Evolutionary conservation across 2,797 vertebrate species (phyloP).

Genomic region (Dipus sagitta): DNA sequence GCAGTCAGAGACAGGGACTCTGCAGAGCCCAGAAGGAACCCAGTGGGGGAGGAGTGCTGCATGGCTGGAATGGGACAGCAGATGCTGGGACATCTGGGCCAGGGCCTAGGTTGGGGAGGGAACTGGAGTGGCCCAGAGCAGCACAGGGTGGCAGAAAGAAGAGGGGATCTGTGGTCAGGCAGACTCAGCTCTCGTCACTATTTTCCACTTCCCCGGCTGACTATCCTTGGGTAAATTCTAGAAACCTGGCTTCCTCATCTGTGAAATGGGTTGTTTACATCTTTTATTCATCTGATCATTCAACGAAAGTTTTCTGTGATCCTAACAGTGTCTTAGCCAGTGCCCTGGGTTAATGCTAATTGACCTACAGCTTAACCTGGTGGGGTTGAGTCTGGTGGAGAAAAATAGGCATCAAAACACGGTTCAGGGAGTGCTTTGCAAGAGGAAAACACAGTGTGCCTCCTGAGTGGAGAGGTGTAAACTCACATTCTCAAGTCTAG

Average conservation of each 20-base stretch:
- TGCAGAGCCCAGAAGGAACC: neutral
- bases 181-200: neutral
- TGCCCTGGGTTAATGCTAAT: neutral
- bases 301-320: neutral
- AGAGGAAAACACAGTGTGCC: neutral
- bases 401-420: neutral
- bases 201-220: neutral
- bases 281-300: neutral
- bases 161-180: neutral
- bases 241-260: conserved; percentile 5
- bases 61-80: neutral
- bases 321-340: neutral
- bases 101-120: neutral
- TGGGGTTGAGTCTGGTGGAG: neutral
- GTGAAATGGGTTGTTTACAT: neutral
- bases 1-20: conserved; percentile 56
- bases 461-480: neutral
- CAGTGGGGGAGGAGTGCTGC: neutral
- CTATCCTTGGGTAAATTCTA: neutral
- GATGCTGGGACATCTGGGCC: neutral
- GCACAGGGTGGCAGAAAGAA: neutral
- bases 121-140: neutral
- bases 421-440: neutral
- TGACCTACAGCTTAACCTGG: neutral
- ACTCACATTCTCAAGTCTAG: neutral